Evolutionary conservation across 2,888 invertebrate species (phyloP).

Genomic region (Dione vanillae): DNA sequence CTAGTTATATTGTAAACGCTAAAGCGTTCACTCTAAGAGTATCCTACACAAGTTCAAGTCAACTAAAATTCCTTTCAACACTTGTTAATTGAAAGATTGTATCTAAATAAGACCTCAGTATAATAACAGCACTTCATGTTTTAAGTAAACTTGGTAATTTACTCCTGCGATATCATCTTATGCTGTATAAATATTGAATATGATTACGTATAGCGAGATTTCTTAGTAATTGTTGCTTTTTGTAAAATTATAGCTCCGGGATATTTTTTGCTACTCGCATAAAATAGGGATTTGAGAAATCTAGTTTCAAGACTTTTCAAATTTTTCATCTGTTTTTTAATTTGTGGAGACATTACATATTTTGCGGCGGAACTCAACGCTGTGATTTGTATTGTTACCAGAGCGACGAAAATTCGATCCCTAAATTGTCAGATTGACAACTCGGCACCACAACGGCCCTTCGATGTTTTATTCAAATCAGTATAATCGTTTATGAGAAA

Average conservation of each 20-base stretch:
- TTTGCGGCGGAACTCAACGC: neutral
- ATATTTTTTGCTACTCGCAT: constrained; percentile 3
- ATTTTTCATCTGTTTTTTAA: too few species aligned
- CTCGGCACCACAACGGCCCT: too few species aligned
- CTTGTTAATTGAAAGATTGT: constrained; percentile 27
- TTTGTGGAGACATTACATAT: too few species aligned
- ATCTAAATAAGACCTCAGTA: constrained; percentile 20
- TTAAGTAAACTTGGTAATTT: constrained; percentile 24
- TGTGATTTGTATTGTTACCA: neutral
- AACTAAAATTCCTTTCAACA: constrained; percentile 11
- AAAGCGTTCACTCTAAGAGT: neutral
- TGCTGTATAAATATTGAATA: constrained; percentile 2
- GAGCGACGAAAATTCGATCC: neutral
- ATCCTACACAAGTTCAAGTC: neutral
- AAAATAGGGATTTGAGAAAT: too few species aligned
- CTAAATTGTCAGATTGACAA: too few species aligned
- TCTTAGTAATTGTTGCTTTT: neutral
- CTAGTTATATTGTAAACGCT: neutral
- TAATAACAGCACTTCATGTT: constrained; percentile 17
- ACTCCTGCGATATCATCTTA: constrained; percentile 1
- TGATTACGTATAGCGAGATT: neutral
- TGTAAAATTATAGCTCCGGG: constrained; percentile 2
- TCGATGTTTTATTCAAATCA: too few species aligned
- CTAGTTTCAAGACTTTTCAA: too few species aligned
- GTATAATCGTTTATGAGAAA: too few species aligned